A percentile compares a stretch with the other conserved stretches of the same genome.
These are phyloP conservation scores for Etheostoma spectabile DNA, from an alignment of 2,113 vertebrate genomes.

Conservation along the genomic window DNA sequence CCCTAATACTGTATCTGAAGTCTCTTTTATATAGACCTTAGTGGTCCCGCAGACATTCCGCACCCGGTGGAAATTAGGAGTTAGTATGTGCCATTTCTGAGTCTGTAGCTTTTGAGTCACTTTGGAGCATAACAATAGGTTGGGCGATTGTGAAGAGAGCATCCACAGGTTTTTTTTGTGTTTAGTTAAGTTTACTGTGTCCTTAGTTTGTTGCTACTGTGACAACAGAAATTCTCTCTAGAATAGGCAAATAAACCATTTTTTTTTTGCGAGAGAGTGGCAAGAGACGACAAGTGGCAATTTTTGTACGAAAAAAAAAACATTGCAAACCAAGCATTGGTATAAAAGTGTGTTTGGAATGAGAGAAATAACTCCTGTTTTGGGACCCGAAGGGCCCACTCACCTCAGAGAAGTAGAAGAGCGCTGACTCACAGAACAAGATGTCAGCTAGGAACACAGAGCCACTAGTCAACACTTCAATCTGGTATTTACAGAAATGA, in stretches of 20 bases:
- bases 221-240: neutral
- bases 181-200: neutral
- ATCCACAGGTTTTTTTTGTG: neutral
- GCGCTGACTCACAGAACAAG: slow-evolving; percentile 97
- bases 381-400: slow-evolving; percentile 57
- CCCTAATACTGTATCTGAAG: too few relatives aligned
- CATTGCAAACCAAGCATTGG: neutral
- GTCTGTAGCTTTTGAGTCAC: neutral
- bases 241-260: neutral
- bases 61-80: too few relatives aligned
- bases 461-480: slow-evolving; percentile 99
- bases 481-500: slow-evolving; percentile 99
- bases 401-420: slow-evolving; percentile 99
- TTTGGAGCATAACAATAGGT: neutral
- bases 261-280: too few relatives aligned
- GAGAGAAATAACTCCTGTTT: neutral
- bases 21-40: too few relatives aligned
- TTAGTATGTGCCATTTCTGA: too few relatives aligned
- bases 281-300: too few relatives aligned
- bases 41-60: too few relatives aligned
- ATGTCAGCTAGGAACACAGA: slow-evolving; percentile 99
- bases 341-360: neutral
- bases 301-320: neutral
- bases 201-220: neutral
- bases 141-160: neutral